Conservation (phyloP, 2,113 vertebrate genomes). For the Saiga tatarica region DNA sequence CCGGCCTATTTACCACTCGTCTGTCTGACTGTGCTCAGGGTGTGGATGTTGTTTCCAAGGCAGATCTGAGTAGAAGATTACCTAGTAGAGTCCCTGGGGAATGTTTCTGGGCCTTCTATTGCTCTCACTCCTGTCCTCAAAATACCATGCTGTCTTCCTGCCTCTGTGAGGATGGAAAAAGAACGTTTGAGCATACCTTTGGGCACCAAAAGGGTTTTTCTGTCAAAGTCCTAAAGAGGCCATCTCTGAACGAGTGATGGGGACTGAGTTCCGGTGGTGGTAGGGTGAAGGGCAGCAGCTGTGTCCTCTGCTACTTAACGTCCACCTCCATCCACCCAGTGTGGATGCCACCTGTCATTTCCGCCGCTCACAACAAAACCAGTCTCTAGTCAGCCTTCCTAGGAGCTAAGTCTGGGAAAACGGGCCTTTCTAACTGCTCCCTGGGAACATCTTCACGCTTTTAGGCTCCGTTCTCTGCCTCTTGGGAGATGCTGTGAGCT, state of each 20-base stretch:
- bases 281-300: no score
- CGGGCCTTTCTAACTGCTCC: background rate
- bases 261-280: background rate
- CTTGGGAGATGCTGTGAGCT: background rate
- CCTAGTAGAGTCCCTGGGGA: no score
- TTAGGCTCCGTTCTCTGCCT: background rate
- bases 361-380: background rate
- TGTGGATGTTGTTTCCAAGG: background rate
- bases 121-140: background rate
- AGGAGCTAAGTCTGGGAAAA: background rate
- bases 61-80: background rate
- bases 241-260: background rate
- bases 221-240: background rate
- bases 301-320: background rate
- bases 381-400: background rate
- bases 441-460: background rate
- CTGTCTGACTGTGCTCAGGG: background rate
- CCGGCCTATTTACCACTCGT: background rate
- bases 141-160: background rate
- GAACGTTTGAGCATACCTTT: background rate
- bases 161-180: background rate
- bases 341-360: background rate
- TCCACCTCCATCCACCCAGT: background rate
- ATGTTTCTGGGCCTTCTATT: background rate
- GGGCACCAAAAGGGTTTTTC: background rate